phyloP scores from a whole-genome alignment of 2,113 vertebrate species.

The Sebastes schlegelii region DNA sequence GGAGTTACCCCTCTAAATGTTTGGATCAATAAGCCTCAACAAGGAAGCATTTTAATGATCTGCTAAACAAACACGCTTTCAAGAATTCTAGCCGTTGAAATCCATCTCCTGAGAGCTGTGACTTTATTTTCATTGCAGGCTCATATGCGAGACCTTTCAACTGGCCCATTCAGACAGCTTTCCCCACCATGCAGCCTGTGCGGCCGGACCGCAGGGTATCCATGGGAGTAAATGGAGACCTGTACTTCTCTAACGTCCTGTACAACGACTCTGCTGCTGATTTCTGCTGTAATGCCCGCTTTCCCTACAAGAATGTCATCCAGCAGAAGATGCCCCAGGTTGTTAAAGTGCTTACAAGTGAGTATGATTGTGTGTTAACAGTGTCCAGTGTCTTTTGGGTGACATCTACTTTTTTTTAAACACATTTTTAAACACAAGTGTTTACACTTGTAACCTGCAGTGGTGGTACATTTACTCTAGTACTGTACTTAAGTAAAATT shows the following conservation, averaged over 20 bases:
- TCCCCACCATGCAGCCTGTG: conserved; percentile 92
- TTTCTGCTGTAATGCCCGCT: conserved; percentile 97
- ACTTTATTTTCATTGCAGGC: conserved; percentile 57
- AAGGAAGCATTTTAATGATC: background rate
- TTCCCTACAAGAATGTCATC: conserved; percentile 95
- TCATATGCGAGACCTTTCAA: conserved; percentile 80
- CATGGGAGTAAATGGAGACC: conserved; percentile 93
- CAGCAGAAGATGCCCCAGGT: conserved; percentile 97
- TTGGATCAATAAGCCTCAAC: background rate
- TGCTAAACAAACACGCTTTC: background rate
- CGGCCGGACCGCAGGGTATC: conserved; percentile 93
- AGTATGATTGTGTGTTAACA: conserved; percentile 71
- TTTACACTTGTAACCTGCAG: background rate
- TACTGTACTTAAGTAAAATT: background rate
- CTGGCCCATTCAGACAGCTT: conserved; percentile 79
- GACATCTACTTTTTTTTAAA: background rate
- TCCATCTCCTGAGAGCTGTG: background rate
- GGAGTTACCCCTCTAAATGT: background rate
- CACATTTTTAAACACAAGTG: background rate
- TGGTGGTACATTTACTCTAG: background rate
- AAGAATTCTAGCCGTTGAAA: background rate
- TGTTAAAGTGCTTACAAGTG: conserved; percentile 96
- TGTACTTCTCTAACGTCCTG: conserved; percentile 95
- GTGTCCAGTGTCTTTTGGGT: background rate
- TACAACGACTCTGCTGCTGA: conserved; percentile 90